phyloP scores from a whole-genome alignment of 1,140 invertebrate genomes.

The Brachionus koreanus region DNA sequence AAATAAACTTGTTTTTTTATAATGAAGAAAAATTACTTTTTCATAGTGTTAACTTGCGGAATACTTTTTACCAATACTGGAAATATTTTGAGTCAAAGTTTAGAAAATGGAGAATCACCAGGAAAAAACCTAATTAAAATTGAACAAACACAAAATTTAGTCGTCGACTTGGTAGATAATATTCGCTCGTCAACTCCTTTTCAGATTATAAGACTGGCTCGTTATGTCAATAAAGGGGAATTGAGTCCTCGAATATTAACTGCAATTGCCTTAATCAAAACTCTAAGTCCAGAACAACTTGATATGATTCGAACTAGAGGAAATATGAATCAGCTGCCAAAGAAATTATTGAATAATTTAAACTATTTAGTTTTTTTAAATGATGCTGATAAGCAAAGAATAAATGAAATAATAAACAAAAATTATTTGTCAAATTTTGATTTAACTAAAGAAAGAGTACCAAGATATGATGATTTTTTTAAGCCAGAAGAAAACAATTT shows the following conservation, averaged over 20 bases:
- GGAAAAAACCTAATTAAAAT: not conserved
- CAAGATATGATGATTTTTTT: not conserved
- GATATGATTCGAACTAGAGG: not conserved
- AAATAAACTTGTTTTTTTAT: not conserved
- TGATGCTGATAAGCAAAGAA: not conserved
- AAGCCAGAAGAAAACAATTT: not conserved
- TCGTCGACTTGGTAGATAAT: not conserved
- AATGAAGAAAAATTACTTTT: not conserved
- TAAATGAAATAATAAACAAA: not conserved
- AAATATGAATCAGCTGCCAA: not conserved
- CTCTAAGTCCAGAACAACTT: not conserved
- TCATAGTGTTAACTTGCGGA: not conserved
- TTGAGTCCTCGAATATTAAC: not conserved
- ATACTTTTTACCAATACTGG: not conserved
- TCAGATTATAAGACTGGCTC: not conserved
- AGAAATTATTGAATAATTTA: not conserved
- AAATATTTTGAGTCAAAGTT: not conserved
- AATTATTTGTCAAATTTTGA: not conserved
- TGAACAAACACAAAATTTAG: not conserved
- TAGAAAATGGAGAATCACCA: not conserved
- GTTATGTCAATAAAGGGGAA: not conserved
- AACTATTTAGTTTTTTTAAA: not conserved
- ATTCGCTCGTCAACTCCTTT: not conserved
- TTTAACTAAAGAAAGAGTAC: not conserved
- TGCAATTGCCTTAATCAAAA: not conserved